Base-by-base conservation (phyloP, 2,797 vertebrate genomes). In the Cossypha niveicapilla region DNA sequence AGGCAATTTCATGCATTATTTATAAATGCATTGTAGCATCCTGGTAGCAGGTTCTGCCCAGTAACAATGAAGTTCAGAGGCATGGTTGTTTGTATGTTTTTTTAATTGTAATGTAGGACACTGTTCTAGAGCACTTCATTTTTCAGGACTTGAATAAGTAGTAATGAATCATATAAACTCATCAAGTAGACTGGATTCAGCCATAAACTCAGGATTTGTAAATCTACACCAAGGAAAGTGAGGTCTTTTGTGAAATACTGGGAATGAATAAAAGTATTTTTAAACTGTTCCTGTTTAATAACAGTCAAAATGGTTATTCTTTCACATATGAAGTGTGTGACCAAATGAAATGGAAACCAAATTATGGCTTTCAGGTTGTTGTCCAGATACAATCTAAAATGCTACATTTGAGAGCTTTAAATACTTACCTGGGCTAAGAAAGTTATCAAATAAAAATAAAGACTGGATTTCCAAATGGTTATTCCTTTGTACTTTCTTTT, bases 1-100 rank as follows among this genome's bases (percentile, higher is more conserved):
- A 91, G 47, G 71, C 35, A 48, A 70, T 76, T 89, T 92, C n/a
- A 58, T 92, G 44, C 41, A 82, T 88, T 82, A 70, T 93, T 85
- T 92, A 79, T 70, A 90, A 88, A 70, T 14, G 25, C 48, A 42
- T 53, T 54, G 35, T 79, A 79, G 25, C 41, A 87, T 70, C 48
- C n/a, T 60, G 56, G 51, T 35, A 88, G 44, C 37, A 34, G 50
- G 48, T 63, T 82, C 53, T 79, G 42, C 13, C 32, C 27, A 18
- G 57, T 14, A 65, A 54, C 54, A 79, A 62, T 42, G 66, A 6
- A 13, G 50, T 67, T 76, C 68, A 67, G 82, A 91, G 30, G 21
- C 35, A 41, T 11, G 18, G 21, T 32, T 39, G 45, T 18, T 54
- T 25, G 19, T 23, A 30, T 8, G 28, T 41, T 57, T 57, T 54